Evolutionary conservation across 2,888 invertebrate species (phyloP).

Genomic region (Helicoverpa assulta): DNA sequence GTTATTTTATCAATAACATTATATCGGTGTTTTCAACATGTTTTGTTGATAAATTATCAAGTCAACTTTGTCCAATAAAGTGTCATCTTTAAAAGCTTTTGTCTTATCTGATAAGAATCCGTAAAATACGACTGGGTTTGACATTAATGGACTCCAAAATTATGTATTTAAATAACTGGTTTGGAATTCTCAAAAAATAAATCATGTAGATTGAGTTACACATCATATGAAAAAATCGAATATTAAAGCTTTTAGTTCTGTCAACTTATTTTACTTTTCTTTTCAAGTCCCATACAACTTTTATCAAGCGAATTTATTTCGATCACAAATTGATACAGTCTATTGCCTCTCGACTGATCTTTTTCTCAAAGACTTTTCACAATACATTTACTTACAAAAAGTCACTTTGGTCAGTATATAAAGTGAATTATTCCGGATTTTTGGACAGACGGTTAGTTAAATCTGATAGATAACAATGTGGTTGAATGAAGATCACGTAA

Average conservation of each 20-base stretch:
- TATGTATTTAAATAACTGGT: constrained; percentile 22
- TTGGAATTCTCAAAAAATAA: constrained; percentile 1
- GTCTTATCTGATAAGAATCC: constrained; percentile 32
- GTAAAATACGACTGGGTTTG: constrained; percentile 33
- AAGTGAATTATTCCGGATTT: constrained; percentile 19
- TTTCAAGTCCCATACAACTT: neutral
- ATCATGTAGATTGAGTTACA: neutral
- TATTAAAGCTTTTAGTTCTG: neutral
- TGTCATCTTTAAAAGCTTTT: constrained; percentile 51
- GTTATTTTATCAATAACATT: constrained; percentile 6
- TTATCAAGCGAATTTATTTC: neutral
- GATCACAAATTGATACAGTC: neutral
- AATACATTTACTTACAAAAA: constrained; percentile 3
- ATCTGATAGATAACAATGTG: constrained; percentile 49
- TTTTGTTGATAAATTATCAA: constrained; percentile 26
- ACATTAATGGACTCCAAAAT: constrained; percentile 47
- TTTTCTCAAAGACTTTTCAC: neutral
- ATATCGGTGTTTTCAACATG: neutral
- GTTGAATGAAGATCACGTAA: constrained; percentile 45
- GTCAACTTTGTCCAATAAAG: constrained; percentile 31
- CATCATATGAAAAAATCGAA: no score
- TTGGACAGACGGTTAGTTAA: constrained; percentile 38
- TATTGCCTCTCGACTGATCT: neutral
- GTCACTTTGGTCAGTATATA: neutral
- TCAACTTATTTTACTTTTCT: neutral